Conservation (phyloP, 2,888 invertebrate genomes). For the Melinaea menophilus region DNA sequence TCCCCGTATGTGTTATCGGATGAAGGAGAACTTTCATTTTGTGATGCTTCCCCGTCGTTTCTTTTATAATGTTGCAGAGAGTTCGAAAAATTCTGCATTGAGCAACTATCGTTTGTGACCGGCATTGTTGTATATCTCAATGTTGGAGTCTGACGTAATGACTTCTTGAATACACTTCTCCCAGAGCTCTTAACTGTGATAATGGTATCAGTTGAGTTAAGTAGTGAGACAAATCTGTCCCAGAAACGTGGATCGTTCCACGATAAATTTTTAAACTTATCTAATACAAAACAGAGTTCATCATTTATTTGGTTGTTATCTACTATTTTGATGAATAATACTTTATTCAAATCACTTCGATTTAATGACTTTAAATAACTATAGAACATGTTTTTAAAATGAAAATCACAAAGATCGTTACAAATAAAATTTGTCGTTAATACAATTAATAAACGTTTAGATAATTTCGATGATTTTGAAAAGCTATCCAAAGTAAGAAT, state of each 20-base stretch:
- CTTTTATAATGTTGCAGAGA: constrained; percentile 70
- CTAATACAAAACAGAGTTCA: constrained; percentile 66
- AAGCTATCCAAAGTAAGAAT: constrained; percentile 76
- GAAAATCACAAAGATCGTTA: constrained; percentile 69
- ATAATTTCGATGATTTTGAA: constrained; percentile 69
- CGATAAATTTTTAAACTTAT: constrained; percentile 81
- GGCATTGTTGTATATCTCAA: constrained; percentile 79
- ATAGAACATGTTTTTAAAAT: constrained; percentile 73
- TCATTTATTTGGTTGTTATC: constrained; percentile 72
- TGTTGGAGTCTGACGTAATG: constrained; percentile 67
- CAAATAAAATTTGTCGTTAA: constrained; percentile 78
- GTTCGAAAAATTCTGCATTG: constrained; percentile 76
- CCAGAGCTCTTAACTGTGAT: constrained; percentile 70
- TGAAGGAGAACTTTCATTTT: constrained; percentile 78
- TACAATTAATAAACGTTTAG: constrained; percentile 76
- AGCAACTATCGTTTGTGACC: constrained; percentile 72
- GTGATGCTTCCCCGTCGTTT: constrained; percentile 72
- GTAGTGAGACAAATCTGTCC: constrained; percentile 88
- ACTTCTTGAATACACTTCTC: constrained; percentile 73
- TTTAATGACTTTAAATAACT: constrained; percentile 71
- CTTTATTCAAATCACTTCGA: constrained; percentile 68
- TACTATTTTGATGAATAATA: constrained; percentile 68
- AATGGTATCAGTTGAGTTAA: constrained; percentile 81
- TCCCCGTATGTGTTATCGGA: constrained; percentile 80
- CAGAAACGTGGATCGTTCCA: constrained; percentile 90